Percentiles rank a stretch among this genome's conserved stretches.
These are phyloP conservation scores for Rhinogobio ventralis DNA, from an alignment of 2,797 vertebrate genomes.

Conservation along the genomic window DNA sequence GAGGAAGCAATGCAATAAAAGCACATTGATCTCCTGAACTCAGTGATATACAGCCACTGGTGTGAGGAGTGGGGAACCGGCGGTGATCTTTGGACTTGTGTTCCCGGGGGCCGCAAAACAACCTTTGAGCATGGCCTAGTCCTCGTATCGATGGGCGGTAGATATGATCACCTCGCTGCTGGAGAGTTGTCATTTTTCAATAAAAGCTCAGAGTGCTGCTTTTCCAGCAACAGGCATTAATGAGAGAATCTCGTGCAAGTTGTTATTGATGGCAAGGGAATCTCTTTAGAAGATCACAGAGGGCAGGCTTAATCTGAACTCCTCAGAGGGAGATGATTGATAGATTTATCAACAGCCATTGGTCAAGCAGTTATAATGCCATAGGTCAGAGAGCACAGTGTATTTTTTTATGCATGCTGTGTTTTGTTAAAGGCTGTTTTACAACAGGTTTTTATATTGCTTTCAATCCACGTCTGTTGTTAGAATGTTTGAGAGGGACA, in stretches of 20 bases:
- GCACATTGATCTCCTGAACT: slow-evolving; percentile 76
- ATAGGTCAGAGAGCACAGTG: not conserved
- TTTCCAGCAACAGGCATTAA: slow-evolving; percentile 39
- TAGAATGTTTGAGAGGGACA: not conserved
- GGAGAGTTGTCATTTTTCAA: slow-evolving; percentile 73
- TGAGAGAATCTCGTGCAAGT: slow-evolving; percentile 56
- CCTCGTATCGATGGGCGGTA: slow-evolving; percentile 71
- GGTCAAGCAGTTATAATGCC: slow-evolving; percentile 28
- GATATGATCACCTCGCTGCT: slow-evolving; percentile 70
- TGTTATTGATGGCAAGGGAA: slow-evolving; percentile 52
- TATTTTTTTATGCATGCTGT: not conserved
- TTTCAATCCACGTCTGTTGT: not conserved
- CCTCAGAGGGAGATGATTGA: slow-evolving; percentile 22
- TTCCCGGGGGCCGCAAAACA: slow-evolving; percentile 68
- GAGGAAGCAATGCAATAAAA: slow-evolving; percentile 70
- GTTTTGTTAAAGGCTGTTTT: slow-evolving; percentile 17
- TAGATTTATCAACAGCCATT: slow-evolving; percentile 24
- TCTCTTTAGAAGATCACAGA: slow-evolving; percentile 50
- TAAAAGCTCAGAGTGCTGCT: slow-evolving; percentile 55
- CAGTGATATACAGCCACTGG: slow-evolving; percentile 67
- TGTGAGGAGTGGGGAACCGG: slow-evolving; percentile 62
- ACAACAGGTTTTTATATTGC: not conserved
- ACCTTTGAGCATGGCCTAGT: slow-evolving; percentile 71
- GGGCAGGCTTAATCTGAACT: slow-evolving; percentile 21
- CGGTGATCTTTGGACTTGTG: slow-evolving; percentile 67